phyloP scores from a whole-genome alignment of 1,140 invertebrate genomes.

The Lanistes nyassanus region DNA sequence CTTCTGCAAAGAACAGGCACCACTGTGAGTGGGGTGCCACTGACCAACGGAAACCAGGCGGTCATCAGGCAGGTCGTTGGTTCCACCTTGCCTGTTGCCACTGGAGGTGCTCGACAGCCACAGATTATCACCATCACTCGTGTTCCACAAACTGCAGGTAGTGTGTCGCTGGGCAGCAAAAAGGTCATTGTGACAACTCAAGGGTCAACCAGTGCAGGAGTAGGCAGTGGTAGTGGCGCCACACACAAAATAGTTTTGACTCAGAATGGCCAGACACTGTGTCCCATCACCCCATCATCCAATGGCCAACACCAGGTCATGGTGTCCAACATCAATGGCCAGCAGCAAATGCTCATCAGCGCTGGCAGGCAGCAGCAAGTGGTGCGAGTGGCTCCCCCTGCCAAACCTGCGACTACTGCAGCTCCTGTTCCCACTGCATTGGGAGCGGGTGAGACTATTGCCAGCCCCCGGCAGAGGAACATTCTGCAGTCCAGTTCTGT shows the following conservation, averaged over 20 bases:
- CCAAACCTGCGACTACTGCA: background rate
- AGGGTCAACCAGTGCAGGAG: background rate
- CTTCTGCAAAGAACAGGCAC: background rate
- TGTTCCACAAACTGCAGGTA: background rate
- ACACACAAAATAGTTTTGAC: conserved; percentile 5
- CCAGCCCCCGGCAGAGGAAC: background rate
- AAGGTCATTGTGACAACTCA: background rate
- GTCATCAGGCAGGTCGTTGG: background rate
- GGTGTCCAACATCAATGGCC: background rate
- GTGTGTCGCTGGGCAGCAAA: background rate
- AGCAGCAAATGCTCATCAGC: background rate
- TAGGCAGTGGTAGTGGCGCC: background rate
- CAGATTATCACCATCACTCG: conserved; percentile 10
- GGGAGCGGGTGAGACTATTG: background rate
- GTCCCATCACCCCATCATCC: background rate
- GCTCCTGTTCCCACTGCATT: background rate
- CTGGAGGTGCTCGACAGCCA: too few species aligned
- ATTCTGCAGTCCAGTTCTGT: background rate
- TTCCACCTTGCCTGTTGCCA: background rate
- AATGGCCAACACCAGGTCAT: conserved; percentile 1
- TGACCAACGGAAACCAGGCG: background rate
- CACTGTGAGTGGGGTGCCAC: background rate
- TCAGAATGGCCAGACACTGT: background rate
- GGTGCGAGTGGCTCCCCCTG: background rate
- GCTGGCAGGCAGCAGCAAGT: background rate